Evolutionary conservation across 2,888 invertebrate species (phyloP).

Genomic region (Nephrocerus scutellatus): DNA sequence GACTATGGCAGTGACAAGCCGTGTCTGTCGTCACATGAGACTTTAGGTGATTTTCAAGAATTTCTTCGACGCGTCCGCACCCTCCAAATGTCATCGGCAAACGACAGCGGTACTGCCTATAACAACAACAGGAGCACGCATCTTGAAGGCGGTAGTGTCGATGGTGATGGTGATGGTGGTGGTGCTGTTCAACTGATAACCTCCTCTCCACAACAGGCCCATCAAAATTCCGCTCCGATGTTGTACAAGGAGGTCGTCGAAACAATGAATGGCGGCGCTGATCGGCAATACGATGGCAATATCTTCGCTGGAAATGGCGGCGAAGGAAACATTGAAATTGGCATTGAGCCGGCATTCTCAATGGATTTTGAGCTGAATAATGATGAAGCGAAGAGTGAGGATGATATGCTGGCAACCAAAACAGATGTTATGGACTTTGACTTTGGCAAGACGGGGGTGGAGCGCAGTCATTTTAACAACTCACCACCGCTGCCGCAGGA

Average conservation of each 20-base stretch:
- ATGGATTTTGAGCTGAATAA: too few relatives aligned
- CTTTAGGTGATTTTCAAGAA: constrained; percentile 34
- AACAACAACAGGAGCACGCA: neutral
- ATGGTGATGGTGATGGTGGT: neutral
- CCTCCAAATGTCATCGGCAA: constrained; percentile 30
- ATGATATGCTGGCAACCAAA: neutral
- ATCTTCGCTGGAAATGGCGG: neutral
- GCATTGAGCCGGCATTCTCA: constrained; percentile 30
- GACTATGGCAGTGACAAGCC: too few relatives aligned
- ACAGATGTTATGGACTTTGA: neutral
- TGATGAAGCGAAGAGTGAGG: constrained; percentile 16
- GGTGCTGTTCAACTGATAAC: constrained; percentile 1
- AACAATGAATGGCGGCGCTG: neutral
- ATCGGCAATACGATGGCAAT: neutral
- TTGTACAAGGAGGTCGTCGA: too few relatives aligned
- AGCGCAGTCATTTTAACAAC: constrained; percentile 4
- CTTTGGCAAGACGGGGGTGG: constrained; percentile 8
- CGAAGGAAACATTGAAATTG: constrained; percentile 29
- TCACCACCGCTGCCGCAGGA: constrained; percentile 10
- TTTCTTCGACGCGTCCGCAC: constrained; percentile 34
- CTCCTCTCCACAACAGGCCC: neutral
- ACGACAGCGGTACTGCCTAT: neutral
- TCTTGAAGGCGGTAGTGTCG: neutral
- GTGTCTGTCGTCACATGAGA: constrained; percentile 14
- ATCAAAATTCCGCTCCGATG: too few relatives aligned